Percentiles rank a stretch among this genome's conserved stretches.
phyloP scores from a whole-genome alignment of 1,140 invertebrate genomes.

The Drosophila repleta region DNA sequence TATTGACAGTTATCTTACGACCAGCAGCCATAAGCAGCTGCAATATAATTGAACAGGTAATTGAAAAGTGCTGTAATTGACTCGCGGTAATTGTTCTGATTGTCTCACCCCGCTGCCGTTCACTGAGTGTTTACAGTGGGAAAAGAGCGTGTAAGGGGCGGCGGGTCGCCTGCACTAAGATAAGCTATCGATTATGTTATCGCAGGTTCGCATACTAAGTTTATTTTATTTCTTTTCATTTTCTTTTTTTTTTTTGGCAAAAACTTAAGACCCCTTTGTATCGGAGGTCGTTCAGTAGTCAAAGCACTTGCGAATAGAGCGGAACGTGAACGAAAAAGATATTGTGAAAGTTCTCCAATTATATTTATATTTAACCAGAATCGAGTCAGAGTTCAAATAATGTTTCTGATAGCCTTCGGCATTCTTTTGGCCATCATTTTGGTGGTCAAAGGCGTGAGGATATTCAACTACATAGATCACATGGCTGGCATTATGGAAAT shows the following conservation, averaged over 20 bases:
- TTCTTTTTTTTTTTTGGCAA: conserved; percentile 7
- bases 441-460: conserved; percentile 71
- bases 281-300: conserved; percentile 36
- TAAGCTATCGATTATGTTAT: conserved; percentile 56
- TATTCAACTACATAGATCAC: conserved; percentile 77
- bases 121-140: conserved; percentile 15
- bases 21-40: conserved; percentile 2
- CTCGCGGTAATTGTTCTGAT: conserved; percentile 16
- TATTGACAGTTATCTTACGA: conserved; percentile 13
- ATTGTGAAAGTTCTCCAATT: conserved; percentile 1
- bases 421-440: conserved; percentile 69
- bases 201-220: conserved; percentile 9
- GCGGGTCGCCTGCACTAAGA: conserved; percentile 25
- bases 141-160: neutral
- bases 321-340: conserved; percentile 8
- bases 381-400: conserved; percentile 18
- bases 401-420: conserved; percentile 69
- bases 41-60: conserved; percentile 13
- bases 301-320: conserved; percentile 28
- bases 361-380: neutral
- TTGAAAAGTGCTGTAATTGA: conserved; percentile 41
- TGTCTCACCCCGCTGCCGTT: conserved; percentile 7
- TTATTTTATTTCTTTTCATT: conserved; percentile 1
- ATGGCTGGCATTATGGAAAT: conserved; percentile 82
- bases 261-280: conserved; percentile 28